phyloP scores from a whole-genome alignment of 2,888 invertebrate species.

The Molanna angustata region DNA sequence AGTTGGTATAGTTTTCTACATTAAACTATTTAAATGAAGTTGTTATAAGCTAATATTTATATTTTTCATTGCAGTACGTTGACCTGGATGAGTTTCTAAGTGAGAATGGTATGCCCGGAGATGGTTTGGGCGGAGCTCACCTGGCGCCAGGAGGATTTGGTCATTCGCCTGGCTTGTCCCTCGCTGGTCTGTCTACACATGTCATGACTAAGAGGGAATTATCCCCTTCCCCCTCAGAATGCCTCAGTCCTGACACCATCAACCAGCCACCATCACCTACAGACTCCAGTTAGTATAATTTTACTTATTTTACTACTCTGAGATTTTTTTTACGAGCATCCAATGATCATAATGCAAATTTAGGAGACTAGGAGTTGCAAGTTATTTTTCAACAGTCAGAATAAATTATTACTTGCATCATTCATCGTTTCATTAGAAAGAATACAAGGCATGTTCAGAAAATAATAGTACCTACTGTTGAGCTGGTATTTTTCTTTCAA shows the following conservation, averaged over 20 bases:
- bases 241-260: constrained; percentile 85
- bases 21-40: too few species aligned
- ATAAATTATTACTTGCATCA: too few species aligned
- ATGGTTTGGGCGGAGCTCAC: constrained; percentile 63
- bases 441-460: too few species aligned
- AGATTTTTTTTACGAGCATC: too few species aligned
- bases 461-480: too few species aligned
- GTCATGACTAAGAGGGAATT: constrained; percentile 81
- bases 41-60: too few species aligned
- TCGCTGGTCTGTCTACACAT: constrained; percentile 60
- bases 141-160: constrained; percentile 62
- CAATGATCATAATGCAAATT: too few species aligned
- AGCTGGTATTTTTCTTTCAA: too few species aligned
- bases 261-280: constrained; percentile 87
- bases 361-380: too few species aligned
- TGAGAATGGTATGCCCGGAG: constrained; percentile 90
- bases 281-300: constrained; percentile 74
- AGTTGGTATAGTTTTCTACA: too few species aligned
- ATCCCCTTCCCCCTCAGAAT: constrained; percentile 84
- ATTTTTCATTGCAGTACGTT: constrained; percentile 75
- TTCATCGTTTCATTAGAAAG: too few species aligned
- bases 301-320: not conserved
- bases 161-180: constrained; percentile 56
- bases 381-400: too few species aligned
- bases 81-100: constrained; percentile 96